Conservation (phyloP, 2,797 vertebrate species). For the Poeciliopsis gracilis region DNA sequence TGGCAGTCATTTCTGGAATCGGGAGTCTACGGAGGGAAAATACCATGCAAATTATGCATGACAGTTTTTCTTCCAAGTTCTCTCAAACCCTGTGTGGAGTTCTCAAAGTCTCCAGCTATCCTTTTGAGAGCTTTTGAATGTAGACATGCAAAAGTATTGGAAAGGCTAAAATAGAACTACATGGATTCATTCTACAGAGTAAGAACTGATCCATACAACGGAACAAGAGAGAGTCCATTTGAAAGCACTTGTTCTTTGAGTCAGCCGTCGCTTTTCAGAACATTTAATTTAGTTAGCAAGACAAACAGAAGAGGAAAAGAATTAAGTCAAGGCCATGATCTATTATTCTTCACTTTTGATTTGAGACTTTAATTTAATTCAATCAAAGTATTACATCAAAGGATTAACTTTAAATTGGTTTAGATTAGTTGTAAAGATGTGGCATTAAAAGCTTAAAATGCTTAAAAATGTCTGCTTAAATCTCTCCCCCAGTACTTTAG, state of each 20-base stretch:
- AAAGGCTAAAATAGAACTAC: conserved; percentile 42
- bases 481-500: conserved; percentile 15
- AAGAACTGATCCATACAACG: conserved; percentile 60
- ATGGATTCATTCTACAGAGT: conserved; percentile 64
- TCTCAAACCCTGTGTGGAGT: conserved; percentile 41
- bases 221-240: conserved; percentile 38
- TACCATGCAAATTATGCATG: conserved; percentile 52
- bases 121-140: conserved; percentile 66
- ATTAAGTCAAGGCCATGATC: background rate
- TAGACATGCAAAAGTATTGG: conserved; percentile 48
- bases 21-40: conserved; percentile 44
- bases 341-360: background rate
- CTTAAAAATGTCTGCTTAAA: conserved; percentile 10
- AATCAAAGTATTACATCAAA: background rate
- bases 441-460: conserved; percentile 1
- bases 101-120: conserved; percentile 53
- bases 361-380: background rate
- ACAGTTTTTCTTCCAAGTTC: conserved; percentile 50
- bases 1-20: conserved; percentile 61
- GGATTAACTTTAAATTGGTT: conserved; percentile 2
- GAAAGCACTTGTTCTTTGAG: conserved; percentile 3
- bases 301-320: background rate
- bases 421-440: background rate
- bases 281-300: background rate
- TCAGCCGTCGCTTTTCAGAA: conserved; percentile 1